Base-by-base conservation (phyloP, 2,888 invertebrate genomes). In the Autographa gamma region DNA sequence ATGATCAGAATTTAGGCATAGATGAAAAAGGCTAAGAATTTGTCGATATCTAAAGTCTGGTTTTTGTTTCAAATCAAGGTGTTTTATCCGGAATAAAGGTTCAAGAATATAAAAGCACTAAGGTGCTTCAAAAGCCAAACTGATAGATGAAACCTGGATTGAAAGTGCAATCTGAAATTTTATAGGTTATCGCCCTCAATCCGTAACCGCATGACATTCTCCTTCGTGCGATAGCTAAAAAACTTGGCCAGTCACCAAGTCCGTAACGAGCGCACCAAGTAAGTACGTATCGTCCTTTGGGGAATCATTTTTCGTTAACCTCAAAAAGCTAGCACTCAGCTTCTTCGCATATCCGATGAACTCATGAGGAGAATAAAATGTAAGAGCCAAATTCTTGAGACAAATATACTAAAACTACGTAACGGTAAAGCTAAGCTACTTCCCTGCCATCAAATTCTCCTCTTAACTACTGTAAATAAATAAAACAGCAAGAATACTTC, bases 381-480 rank as follows among this genome's bases (percentile, higher is more conserved):
- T 25, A 2, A 25, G 54, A 48, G 48, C 6, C 3, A 19, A 56
- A 19, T 56, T 56, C 25, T 56, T 4, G 25, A 25, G 13, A 25
- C 13, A 56, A 13, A 25, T 16, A 54, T 11, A 54, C 54, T 11
- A 19, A 3, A 25, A 56, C 13, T 25, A 34, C 18, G 19, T 56
- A 60, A 52, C 14, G 9, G 19, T 11, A 3, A 43, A 0, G 9
- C 14, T 25, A 31, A 16, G 18, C 9, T 63, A 58, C 31, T 61
- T 41, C n/a, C 48, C 31, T 19, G 38, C 38, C 38, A 43, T 32
- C 11, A 32, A n/a, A 48, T 32, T 41, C 9, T 9, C 19, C 41
- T 18, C 14, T 56, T 48, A n/a, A 62, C 9, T 19, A 14, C 31
- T 66, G n/a, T 38, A 65, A 76, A 66, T 61, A 41, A 73, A 64